Evolutionary conservation across 1,140 invertebrate genomes (phyloP).

Genomic region (Whitmania pigra): DNA sequence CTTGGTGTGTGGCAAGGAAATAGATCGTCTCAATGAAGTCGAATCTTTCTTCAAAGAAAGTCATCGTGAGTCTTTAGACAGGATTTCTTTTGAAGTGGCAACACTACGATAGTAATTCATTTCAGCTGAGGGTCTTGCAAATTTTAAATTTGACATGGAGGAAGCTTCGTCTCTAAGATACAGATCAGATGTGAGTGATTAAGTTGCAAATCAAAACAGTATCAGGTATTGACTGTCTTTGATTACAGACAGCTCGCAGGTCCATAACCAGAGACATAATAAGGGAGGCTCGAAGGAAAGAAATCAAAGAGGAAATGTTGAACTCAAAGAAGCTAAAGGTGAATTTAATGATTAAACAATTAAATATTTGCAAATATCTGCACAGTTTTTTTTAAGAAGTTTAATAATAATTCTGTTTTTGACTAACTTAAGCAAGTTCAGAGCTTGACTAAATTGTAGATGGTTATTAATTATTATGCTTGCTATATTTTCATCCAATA

Average conservation of each 20-base stretch:
- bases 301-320: constrained; percentile 86
- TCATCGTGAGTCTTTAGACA: constrained; percentile 27
- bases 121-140: background rate
- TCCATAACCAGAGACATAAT: constrained; percentile 83
- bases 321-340: constrained; percentile 83
- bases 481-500: too few relatives aligned
- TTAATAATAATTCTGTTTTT: too few relatives aligned
- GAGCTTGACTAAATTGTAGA: too few relatives aligned
- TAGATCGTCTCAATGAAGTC: constrained; percentile 58
- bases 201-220: background rate
- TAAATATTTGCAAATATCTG: too few relatives aligned
- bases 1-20: constrained; percentile 74
- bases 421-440: too few relatives aligned
- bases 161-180: constrained; percentile 7
- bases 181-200: constrained; percentile 4
- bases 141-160: constrained; percentile 8
- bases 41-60: constrained; percentile 53
- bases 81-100: too few relatives aligned
- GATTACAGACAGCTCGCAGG: constrained; percentile 67
- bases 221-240: background rate
- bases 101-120: too few relatives aligned
- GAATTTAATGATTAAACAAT: constrained; percentile 22
- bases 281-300: constrained; percentile 78
- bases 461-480: too few relatives aligned
- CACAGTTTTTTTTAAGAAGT: too few relatives aligned